Base-by-base conservation (phyloP, 2,888 invertebrate genomes). In the Sisyra terminalis region DNA sequence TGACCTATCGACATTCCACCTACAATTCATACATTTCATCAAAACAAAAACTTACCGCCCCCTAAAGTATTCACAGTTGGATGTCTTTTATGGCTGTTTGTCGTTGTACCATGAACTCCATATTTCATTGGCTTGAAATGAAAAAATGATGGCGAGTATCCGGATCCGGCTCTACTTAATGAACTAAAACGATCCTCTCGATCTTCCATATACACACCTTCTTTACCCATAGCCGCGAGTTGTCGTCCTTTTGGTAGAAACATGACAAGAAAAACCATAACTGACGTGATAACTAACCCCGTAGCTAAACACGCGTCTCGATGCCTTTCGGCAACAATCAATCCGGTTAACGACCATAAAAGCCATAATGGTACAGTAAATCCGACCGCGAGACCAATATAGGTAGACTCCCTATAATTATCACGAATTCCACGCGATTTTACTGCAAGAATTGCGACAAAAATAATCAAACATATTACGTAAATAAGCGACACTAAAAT, bases 211-310 rank as follows among this genome's bases (percentile, higher is more conserved):
- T 80, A 82, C 48, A 83, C 74, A 10, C 84, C 87, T 56, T 90
- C 89, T 53, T 88, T 83, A 38, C 92, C 92, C 69, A 92, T 77
- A 39, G 90, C 90, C 1, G 90, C 90, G 53, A 93, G 65, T 55
- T 93, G 88, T 32, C 92, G 71, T 24, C 92, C 90, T 66, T 86
- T 92, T 29, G 92, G 83, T 65, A 90, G 80, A 63, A 93, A 93
- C 92, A 93, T 92, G 44, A 90, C 78, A 52, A 89, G 73, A 63
- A 93, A 88, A 42, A 90, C 80, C 37, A 88, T 76, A 9, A 81
- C 75, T 48, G 89, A 82, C 11, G 86, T 88, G 43, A 83, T 75
- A 38, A 90, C 75, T 50, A 93, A 69, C 1, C 93, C 93, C 53
- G 87, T 88, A 15, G 90, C 92, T 43, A 92, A 71, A 63, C 89